Conservation (phyloP, 1,140 invertebrate genomes). For the Polypedilum pembai region DNA sequence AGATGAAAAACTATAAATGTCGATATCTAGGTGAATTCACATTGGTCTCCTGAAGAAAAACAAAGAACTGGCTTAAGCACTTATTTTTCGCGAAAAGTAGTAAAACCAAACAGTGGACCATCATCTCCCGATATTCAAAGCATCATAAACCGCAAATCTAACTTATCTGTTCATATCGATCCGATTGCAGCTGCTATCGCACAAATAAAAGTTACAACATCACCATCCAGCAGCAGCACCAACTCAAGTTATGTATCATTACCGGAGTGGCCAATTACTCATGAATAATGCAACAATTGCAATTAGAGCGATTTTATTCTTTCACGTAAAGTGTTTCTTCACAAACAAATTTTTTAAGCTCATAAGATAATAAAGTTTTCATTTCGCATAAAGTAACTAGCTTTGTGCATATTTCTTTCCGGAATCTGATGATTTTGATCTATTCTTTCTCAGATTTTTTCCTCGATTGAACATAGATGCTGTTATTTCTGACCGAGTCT, state of each 20-base stretch:
- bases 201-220: background rate
- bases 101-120: background rate
- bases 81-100: background rate
- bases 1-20: too few species aligned
- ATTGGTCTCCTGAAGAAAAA: slow-evolving; percentile 16
- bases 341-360: background rate
- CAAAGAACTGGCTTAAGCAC: background rate
- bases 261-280: background rate
- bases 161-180: background rate
- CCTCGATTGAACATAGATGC: too few species aligned
- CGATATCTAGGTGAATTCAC: background rate
- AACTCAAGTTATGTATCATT: background rate
- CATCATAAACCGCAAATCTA: background rate
- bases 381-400: background rate
- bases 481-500: background rate
- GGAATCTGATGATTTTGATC: background rate
- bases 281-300: background rate
- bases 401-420: background rate
- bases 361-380: background rate
- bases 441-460: background rate
- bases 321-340: background rate
- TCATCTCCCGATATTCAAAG: background rate
- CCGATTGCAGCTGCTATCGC: background rate
- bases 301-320: background rate
- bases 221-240: background rate